A percentile compares a stretch with the other conserved stretches of the same genome.
Conservation (phyloP, 2,113 vertebrate species). For the Antechinus flavipes region DNA sequence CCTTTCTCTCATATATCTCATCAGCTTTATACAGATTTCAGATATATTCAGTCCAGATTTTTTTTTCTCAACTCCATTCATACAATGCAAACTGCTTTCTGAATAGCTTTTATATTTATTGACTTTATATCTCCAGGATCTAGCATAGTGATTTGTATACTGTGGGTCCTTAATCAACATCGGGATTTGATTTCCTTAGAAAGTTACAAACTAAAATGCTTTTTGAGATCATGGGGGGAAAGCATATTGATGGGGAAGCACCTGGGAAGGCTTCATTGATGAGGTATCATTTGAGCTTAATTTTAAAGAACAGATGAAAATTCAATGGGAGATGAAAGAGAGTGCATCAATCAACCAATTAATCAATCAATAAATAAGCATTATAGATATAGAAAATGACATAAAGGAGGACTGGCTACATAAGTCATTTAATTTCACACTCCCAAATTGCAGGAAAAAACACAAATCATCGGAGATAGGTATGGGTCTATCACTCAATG, state of each 20-base stretch:
- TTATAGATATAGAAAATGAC: neutral
- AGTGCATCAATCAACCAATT: neutral
- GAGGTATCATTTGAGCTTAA: neutral
- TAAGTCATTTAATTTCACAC: neutral
- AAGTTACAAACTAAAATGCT: neutral
- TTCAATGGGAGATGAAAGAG: neutral
- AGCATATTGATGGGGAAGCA: neutral
- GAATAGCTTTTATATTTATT: neutral
- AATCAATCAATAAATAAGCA: neutral
- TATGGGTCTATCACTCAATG: neutral
- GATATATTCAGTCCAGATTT: neutral
- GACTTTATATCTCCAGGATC: neutral
- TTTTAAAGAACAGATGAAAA: neutral
- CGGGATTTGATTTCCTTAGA: neutral
- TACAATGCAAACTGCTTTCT: neutral
- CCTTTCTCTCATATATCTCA: neutral
- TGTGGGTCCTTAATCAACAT: neutral
- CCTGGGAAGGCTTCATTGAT: neutral
- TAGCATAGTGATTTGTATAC: neutral
- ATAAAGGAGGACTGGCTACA: neutral
- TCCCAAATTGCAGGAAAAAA: neutral
- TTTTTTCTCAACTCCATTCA: neutral
- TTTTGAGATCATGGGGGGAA: neutral
- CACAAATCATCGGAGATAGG: neutral
- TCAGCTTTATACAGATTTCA: neutral